These are phyloP conservation scores for Acleris laterana DNA, from an alignment of 2,888 invertebrate genomes.

Conservation along the genomic window DNA sequence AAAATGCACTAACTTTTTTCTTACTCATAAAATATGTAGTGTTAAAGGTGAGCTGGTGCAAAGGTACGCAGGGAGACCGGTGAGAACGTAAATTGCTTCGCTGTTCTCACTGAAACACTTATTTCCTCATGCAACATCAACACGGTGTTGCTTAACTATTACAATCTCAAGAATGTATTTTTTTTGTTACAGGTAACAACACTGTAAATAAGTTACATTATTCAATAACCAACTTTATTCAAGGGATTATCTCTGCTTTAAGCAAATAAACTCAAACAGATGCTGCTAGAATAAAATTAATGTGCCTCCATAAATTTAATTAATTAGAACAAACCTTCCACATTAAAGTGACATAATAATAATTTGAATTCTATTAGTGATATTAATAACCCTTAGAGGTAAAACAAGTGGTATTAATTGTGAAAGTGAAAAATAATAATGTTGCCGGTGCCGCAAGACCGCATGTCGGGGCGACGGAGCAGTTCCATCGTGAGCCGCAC, in stretches of 20 bases:
- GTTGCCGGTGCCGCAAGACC: conserved; percentile 82
- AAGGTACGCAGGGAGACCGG: conserved; percentile 4
- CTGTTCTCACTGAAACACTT: background rate
- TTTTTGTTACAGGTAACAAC: conserved; percentile 28
- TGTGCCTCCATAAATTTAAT: conserved; percentile 33
- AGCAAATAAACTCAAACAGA: conserved; percentile 16
- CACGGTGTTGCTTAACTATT: background rate
- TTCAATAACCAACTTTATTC: background rate
- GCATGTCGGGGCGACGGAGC: conserved; percentile 86
- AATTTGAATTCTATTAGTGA: background rate
- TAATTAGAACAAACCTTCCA: conserved; percentile 12
- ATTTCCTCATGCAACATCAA: background rate
- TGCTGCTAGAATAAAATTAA: conserved; percentile 27
- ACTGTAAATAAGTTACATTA: conserved; percentile 3
- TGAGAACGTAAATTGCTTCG: conserved; percentile 12
- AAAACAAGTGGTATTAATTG: background rate
- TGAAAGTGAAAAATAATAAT: conserved; percentile 47
- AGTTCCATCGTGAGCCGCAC: conserved; percentile 88
- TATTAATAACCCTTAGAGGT: background rate
- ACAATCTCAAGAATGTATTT: background rate
- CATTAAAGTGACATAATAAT: background rate
- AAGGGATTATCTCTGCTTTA: conserved; percentile 9
- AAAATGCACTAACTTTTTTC: conserved; percentile 33
- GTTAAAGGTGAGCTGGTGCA: conserved; percentile 19
- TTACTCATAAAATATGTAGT: conserved; percentile 33